Conservation (phyloP, 37 sponge, comb jelly and placozoan species). For the Oopsacas minuta region DNA sequence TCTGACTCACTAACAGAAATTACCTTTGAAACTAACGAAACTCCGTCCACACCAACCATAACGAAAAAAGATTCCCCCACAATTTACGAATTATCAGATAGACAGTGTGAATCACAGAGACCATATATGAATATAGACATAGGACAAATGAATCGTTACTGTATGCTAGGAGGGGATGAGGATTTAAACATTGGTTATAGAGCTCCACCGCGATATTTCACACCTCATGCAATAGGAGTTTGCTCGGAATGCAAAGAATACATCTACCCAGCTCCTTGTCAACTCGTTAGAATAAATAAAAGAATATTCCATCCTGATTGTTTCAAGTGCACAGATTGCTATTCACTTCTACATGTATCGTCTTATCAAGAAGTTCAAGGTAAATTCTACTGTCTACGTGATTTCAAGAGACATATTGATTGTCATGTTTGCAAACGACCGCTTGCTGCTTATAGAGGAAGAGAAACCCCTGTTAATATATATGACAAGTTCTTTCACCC, state of each 20-base stretch:
- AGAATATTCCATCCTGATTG: not conserved
- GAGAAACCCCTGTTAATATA: slow-evolving; percentile 9
- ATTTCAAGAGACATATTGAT: not conserved
- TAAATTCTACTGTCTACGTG: slow-evolving; percentile 5
- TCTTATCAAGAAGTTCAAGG: not conserved
- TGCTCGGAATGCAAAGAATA: not conserved
- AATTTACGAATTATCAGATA: not conserved
- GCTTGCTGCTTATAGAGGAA: not conserved
- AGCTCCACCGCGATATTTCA: not conserved
- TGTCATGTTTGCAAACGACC: not conserved
- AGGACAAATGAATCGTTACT: not conserved
- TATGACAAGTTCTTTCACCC: not conserved
- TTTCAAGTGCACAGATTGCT: slow-evolving; percentile 4
- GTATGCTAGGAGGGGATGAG: not conserved
- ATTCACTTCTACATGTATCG: not conserved
- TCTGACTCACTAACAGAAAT: not conserved
- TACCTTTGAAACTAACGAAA: not conserved
- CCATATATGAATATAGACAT: slow-evolving; percentile 7
- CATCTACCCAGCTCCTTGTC: not conserved
- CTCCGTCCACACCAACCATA: not conserved
- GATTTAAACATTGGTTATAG: not conserved
- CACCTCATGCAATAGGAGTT: not conserved
- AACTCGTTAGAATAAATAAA: not conserved
- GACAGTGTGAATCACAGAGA: not conserved
- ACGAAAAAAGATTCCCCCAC: not conserved